These are phyloP conservation scores for Anastatus disparis DNA, from an alignment of 1,140 invertebrate species.

Conservation along the genomic window DNA sequence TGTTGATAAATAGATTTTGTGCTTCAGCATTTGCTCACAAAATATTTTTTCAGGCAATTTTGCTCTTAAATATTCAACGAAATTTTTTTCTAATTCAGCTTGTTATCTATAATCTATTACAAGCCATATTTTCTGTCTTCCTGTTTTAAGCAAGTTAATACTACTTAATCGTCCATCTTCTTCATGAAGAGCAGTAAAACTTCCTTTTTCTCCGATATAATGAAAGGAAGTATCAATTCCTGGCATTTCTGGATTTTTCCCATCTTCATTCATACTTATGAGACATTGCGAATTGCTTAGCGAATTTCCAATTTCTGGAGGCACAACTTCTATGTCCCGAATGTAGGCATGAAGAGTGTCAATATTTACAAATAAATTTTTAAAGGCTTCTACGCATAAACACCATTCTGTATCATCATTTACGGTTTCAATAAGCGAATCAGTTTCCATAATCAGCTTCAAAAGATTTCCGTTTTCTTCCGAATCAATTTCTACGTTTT, in stretches of 20 bases:
- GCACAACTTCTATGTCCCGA: neutral
- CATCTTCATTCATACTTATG: neutral
- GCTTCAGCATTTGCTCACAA: neutral
- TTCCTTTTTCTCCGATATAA: neutral
- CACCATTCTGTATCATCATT: neutral
- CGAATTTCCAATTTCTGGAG: neutral
- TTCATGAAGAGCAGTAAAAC: neutral
- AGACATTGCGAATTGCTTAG: neutral
- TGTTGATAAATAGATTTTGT: neutral
- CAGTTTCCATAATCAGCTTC: neutral
- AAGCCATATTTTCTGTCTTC: neutral
- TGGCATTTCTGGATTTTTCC: neutral
- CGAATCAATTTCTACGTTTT: neutral
- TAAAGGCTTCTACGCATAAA: neutral
- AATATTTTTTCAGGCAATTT: neutral
- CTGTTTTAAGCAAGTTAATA: neutral
- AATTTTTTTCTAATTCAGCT: neutral
- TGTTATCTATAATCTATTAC: neutral
- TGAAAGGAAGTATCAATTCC: neutral
- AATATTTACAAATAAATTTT: neutral
- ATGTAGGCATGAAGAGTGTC: neutral
- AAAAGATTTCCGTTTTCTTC: neutral
- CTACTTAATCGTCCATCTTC: neutral
- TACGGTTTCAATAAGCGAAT: neutral
- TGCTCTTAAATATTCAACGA: neutral